Evolutionary conservation across 2,888 invertebrate species (phyloP).

Genomic region (Melitaea athalia): DNA sequence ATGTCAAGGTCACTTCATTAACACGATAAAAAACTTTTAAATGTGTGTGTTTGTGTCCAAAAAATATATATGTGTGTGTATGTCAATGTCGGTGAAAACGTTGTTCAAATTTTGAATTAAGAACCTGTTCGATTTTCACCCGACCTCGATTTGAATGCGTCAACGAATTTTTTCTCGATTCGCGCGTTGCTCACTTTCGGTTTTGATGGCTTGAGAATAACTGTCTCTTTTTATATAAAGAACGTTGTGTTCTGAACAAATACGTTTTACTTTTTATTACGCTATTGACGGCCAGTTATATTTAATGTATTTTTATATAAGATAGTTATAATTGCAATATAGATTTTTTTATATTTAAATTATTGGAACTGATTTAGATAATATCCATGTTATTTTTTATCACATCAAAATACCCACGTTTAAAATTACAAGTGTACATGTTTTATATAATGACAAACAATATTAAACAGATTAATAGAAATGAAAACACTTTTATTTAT

Average conservation of each 20-base stretch:
- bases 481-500: background rate
- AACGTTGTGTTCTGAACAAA: background rate
- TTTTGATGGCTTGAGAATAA: constrained; percentile 52
- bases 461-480: too few relatives aligned
- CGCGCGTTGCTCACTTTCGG: constrained; percentile 59
- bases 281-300: background rate
- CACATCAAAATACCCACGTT: too few relatives aligned
- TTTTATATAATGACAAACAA: too few relatives aligned
- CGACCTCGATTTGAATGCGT: constrained; percentile 58
- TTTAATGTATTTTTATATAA: background rate
- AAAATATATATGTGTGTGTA: background rate
- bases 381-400: too few relatives aligned
- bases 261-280: constrained; percentile 10
- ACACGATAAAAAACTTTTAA: constrained; percentile 5
- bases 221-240: constrained; percentile 23
- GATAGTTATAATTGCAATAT: background rate
- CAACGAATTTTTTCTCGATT: constrained; percentile 54
- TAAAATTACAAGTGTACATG: too few relatives aligned
- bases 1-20: constrained; percentile 2
- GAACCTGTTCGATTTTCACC: constrained; percentile 72
- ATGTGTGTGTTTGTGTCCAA: background rate
- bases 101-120: constrained; percentile 62
- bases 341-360: background rate
- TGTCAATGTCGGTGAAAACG: constrained; percentile 55
- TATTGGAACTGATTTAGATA: too few relatives aligned